Evolutionary conservation across 2,888 invertebrate genomes (phyloP).

Genomic region (Drosophila buzzatii): DNA sequence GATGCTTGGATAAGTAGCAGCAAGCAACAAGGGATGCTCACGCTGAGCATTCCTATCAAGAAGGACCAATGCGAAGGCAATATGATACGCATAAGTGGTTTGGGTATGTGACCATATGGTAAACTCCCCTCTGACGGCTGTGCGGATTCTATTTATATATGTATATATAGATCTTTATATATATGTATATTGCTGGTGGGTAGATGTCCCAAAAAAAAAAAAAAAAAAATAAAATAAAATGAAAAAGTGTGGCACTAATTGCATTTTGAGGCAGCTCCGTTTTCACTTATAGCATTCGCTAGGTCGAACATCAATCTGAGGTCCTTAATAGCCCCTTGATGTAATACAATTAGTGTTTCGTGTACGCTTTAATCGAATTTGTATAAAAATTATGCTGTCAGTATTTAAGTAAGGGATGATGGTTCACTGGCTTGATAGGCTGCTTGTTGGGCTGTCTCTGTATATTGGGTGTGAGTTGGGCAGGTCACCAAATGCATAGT

Average conservation of each 20-base stretch:
- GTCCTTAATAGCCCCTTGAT: conserved; percentile 61
- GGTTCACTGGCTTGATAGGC: conserved; percentile 23
- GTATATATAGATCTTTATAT: background rate
- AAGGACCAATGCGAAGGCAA: conserved; percentile 57
- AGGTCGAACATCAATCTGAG: conserved; percentile 46
- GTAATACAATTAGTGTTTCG: conserved; percentile 67
- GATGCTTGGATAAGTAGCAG: conserved; percentile 17
- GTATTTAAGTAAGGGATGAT: conserved; percentile 42
- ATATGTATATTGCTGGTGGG: conserved; percentile 15
- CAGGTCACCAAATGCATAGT: conserved; percentile 77
- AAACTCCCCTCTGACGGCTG: conserved; percentile 44
- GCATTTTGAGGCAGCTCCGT: conserved; percentile 39
- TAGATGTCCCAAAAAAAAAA: conserved; percentile 45
- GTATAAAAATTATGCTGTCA: conserved; percentile 59
- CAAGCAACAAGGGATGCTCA: conserved; percentile 70
- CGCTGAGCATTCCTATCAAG: conserved; percentile 36
- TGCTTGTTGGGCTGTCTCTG: conserved; percentile 30
- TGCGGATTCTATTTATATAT: conserved; percentile 45
- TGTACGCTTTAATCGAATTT: conserved; percentile 70
- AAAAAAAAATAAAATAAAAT: conserved; percentile 12
- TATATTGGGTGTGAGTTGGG: conserved; percentile 10
- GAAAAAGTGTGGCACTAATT: conserved; percentile 56
- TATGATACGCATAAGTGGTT: conserved; percentile 63
- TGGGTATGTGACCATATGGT: conserved; percentile 71
- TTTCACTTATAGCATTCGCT: conserved; percentile 16